Percentiles rank a stretch among this genome's conserved stretches.
phyloP scores from a whole-genome alignment of 2,797 vertebrate species.

The Gorsachius magnificus region DNA sequence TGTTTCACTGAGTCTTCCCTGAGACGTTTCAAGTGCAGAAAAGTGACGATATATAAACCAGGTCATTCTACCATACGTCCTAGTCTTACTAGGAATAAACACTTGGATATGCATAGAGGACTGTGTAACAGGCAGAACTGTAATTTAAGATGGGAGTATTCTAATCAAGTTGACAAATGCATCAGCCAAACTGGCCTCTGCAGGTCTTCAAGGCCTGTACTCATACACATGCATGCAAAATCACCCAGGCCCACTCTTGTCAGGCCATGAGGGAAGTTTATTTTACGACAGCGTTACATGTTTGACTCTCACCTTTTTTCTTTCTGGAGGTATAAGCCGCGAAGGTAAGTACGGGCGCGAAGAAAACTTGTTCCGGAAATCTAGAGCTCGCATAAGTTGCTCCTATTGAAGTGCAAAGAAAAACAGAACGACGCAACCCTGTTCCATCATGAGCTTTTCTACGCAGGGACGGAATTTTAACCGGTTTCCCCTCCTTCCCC shows the following conservation, averaged over 20 bases:
- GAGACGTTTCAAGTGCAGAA: background rate
- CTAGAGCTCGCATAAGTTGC: constrained; percentile 77
- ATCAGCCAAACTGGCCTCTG: fast-evolving
- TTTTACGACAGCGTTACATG: fast-evolving
- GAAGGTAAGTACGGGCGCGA: constrained; percentile 83
- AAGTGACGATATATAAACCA: fast-evolving
- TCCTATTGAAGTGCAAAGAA: constrained; percentile 58
- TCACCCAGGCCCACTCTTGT: fast-evolving
- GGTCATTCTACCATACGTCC: background rate
- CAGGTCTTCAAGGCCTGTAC: fast-evolving
- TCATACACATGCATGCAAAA: fast-evolving
- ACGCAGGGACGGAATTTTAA: fast-evolving
- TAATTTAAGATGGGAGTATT: background rate
- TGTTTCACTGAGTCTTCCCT: background rate
- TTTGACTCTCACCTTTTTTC: constrained; percentile 76
- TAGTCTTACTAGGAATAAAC: background rate
- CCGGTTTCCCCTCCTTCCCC: background rate
- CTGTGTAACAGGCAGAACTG: background rate
- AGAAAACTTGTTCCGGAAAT: constrained; percentile 87
- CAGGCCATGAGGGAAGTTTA: background rate
- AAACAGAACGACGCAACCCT: background rate
- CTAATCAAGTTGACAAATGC: background rate
- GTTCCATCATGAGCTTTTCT: background rate
- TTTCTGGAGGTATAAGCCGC: constrained; percentile 74
- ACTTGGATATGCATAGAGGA: background rate